A percentile compares a stretch with the other conserved stretches of the same genome.
Evolutionary conservation across 2,888 invertebrate species (phyloP).

Genomic region (Heliconius sara): DNA sequence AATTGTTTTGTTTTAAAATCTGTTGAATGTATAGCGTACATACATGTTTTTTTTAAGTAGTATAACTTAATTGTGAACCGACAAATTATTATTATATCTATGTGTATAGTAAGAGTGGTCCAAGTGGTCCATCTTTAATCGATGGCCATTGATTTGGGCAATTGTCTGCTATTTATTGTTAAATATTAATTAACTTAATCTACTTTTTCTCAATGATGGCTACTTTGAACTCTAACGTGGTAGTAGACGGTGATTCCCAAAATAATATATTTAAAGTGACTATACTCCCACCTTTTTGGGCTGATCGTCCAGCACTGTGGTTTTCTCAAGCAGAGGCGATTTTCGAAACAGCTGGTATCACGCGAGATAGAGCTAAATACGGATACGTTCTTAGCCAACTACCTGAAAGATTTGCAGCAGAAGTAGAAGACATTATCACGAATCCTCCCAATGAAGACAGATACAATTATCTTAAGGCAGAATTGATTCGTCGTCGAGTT

Average conservation of each 20-base stretch:
- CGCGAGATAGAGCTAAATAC: conserved; percentile 5
- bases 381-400: conserved; percentile 14
- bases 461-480: conserved; percentile 12
- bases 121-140: neutral
- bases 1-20: neutral
- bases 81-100: neutral
- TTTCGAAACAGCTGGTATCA: conserved; percentile 24
- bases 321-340: conserved; percentile 20
- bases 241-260: neutral
- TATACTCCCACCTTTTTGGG: conserved; percentile 17
- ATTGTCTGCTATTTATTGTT: neutral
- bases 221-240: conserved; percentile 4
- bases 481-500: conserved; percentile 14
- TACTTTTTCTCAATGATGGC: neutral
- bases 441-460: conserved; percentile 25
- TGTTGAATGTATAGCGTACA: neutral
- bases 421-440: conserved; percentile 22
- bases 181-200: neutral
- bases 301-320: conserved; percentile 11
- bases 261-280: conserved; percentile 26
- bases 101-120: neutral
- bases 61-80: neutral
- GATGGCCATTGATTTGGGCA: neutral
- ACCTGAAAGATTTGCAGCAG: neutral
- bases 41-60: neutral